These are phyloP conservation scores for Oplegnathus fasciatus DNA, from an alignment of 2,113 vertebrate species.

Conservation along the genomic window DNA sequence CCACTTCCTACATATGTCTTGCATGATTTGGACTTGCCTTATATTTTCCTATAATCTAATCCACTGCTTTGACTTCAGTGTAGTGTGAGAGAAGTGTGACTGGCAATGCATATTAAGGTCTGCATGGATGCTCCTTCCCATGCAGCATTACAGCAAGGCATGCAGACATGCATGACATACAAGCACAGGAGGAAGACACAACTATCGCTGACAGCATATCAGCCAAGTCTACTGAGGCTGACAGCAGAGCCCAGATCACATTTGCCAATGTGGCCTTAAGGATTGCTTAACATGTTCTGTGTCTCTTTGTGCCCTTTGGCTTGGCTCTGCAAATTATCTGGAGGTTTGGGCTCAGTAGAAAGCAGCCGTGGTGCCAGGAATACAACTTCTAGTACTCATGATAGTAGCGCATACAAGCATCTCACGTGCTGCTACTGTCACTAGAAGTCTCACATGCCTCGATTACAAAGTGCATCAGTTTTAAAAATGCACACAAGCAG, in stretches of 20 bases:
- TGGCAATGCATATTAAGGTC: constrained; percentile 24
- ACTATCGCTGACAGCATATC: constrained; percentile 54
- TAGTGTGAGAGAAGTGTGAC: constrained; percentile 4
- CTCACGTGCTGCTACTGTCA: too few relatives aligned
- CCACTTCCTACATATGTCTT: not conserved
- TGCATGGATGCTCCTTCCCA: constrained; percentile 20
- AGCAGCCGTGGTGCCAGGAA: constrained; percentile 10
- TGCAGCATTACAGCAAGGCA: constrained; percentile 19
- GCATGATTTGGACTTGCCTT: not conserved
- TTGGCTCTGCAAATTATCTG: constrained; percentile 23
- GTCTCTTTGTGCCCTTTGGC: constrained; percentile 20
- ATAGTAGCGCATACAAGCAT: not conserved
- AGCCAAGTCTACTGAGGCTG: constrained; percentile 31
- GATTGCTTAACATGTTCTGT: constrained; percentile 37
- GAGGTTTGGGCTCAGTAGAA: constrained; percentile 27
- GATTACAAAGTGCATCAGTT: not conserved
- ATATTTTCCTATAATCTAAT: not conserved
- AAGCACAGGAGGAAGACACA: constrained; percentile 31
- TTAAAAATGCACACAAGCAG: not conserved
- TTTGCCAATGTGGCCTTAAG: constrained; percentile 41
- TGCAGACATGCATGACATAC: constrained; percentile 33
- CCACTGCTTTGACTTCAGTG: not conserved
- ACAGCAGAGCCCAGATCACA: constrained; percentile 36
- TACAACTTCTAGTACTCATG: not conserved
- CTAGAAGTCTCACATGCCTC: not conserved